These are phyloP conservation scores for Lithophane ornitopus DNA, from an alignment of 2,888 invertebrate species.

Conservation along the genomic window DNA sequence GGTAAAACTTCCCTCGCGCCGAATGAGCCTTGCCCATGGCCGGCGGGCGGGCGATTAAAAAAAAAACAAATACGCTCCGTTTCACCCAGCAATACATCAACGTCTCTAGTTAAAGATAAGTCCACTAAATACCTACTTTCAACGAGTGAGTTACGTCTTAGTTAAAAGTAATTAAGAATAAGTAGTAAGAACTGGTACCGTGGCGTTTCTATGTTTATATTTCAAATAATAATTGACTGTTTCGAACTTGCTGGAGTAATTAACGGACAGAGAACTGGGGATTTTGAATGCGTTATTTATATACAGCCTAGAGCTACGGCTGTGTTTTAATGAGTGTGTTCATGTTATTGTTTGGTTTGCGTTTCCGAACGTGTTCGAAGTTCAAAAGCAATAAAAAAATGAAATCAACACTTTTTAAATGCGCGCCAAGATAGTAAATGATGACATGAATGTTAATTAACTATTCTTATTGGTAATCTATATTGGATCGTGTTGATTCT, in stretches of 20 bases:
- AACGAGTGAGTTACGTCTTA: constrained; percentile 88
- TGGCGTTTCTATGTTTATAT: constrained; percentile 75
- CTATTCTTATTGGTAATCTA: constrained; percentile 40
- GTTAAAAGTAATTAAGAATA: constrained; percentile 89
- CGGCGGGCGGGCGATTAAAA: constrained; percentile 76
- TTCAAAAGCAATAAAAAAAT: constrained; percentile 40
- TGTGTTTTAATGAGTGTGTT: constrained; percentile 72
- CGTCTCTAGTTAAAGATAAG: constrained; percentile 82
- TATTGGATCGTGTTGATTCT: constrained; percentile 33
- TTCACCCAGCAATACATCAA: constrained; percentile 85
- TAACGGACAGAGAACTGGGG: constrained; percentile 83
- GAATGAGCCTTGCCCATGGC: constrained; percentile 58
- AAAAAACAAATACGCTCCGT: constrained; percentile 76
- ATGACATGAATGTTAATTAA: constrained; percentile 18
- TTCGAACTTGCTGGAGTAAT: constrained; percentile 80
- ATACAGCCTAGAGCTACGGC: constrained; percentile 70
- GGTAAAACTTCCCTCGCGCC: constrained; percentile 56
- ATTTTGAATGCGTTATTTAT: constrained; percentile 77
- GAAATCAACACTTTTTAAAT: constrained; percentile 51
- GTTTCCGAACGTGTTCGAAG: constrained; percentile 47
- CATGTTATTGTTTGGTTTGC: constrained; percentile 64
- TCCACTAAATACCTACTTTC: constrained; percentile 86
- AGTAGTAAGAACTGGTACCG: constrained; percentile 81
- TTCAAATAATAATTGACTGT: constrained; percentile 86
- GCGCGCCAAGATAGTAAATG: constrained; percentile 42